Base-by-base conservation (phyloP, 53 echinoderm and acorn worm genomes). In the Antedon mediterranea region DNA sequence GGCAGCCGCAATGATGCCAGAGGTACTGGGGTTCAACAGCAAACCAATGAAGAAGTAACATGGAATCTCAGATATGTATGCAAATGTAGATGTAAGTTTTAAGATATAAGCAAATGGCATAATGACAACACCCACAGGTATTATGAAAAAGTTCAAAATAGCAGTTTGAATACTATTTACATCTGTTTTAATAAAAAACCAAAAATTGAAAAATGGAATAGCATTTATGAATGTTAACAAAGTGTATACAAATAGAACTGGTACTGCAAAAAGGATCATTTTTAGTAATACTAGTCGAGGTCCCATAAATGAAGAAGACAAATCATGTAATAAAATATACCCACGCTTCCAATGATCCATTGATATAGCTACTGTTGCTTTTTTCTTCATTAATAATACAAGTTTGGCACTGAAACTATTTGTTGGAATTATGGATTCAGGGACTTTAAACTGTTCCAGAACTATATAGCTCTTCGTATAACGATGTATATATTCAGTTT, bases 41-140 rank as follows among this genome's bases (percentile, higher is more conserved):
- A 94, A 91, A n/a, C 94, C 94, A 74, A 94, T 89, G 80, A 89
- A 91, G 71, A 85, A 85, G 71, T 90, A 94, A 0, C 89, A 91
- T 4, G 91, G 31, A 6, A 94, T 77, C 77, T 89, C 89, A 15
- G 91, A 86, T 28, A 94, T 28, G 73, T 89, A 94, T 76, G 89
- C 87, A 31, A 94, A 94, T 4, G 85, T 90, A 3, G 91, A 91
- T 30, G 91, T 87, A 37, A 91, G 87, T 79, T 91, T 91, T 78
- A 87, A 89, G 71, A 94, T 83, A 73, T 85, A 78, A 15, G 91
- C 85, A 18, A 57, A 57, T 23, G 9, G 79, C 0, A 91, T 80
- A 28, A 89, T 33, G 28, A 72, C 73, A 30, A 89, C 81, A 14
- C 76, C 79, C 37, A 85, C 34, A 28, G 85, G 83, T 15, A 87